Conservation (phyloP, 2,113 vertebrate species). For the Cyanoramphus novaezelandiae region DNA sequence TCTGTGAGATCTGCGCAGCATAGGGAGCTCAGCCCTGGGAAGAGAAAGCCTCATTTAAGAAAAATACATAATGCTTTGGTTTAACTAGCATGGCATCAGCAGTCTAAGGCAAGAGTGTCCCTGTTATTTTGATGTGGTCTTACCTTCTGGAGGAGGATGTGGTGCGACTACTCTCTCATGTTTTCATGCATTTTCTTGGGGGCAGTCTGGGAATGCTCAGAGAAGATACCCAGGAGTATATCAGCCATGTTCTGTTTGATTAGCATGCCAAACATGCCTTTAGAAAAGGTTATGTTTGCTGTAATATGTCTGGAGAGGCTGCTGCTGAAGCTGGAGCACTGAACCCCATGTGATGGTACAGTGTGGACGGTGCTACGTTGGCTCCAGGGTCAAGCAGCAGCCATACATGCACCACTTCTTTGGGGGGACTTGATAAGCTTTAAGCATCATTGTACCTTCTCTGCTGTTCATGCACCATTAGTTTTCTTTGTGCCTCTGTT, state of each 20-base stretch:
- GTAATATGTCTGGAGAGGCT: not conserved
- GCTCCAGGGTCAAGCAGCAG: accelerated
- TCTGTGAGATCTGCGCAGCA: not conserved
- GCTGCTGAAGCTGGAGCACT: not conserved
- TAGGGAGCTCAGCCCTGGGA: not conserved
- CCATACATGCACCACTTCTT: not conserved
- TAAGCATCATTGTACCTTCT: not conserved
- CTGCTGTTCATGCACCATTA: not conserved
- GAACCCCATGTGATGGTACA: accelerated
- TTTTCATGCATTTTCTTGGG: not conserved
- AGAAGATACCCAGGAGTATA: not conserved
- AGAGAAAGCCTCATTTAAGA: not conserved
- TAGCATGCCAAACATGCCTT: accelerated
- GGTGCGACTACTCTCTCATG: accelerated
- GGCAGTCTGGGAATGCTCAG: not conserved
- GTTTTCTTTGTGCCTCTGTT: not conserved
- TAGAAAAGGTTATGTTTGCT: not conserved
- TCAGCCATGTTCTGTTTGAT: not conserved
- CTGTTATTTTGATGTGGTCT: not conserved
- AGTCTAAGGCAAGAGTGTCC: not conserved
- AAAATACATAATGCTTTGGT: not conserved
- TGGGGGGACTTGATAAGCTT: not conserved
- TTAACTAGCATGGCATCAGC: not conserved
- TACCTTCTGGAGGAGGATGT: not conserved
- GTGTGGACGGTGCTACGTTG: accelerated